Evolutionary conservation across 2,888 invertebrate genomes (phyloP).

Genomic region (Stratiomys singularior): DNA sequence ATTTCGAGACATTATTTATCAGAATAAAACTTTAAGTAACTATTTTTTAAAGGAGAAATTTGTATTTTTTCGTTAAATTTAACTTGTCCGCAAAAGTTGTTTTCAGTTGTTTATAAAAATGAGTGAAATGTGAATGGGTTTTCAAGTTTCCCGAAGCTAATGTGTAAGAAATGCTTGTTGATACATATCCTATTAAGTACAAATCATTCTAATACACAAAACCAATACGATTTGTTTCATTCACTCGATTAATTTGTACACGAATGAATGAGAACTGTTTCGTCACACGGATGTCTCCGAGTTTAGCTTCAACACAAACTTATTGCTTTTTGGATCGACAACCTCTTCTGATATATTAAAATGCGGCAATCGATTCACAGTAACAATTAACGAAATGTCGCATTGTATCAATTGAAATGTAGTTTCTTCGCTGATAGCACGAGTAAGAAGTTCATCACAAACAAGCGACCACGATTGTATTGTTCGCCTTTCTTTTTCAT

Average conservation of each 20-base stretch:
- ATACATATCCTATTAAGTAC: no score
- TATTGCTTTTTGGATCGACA: conserved; percentile 94
- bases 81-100: no score
- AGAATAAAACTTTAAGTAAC: no score
- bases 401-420: conserved; percentile 93
- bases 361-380: conserved; percentile 87
- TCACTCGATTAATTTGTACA: conserved; percentile 28
- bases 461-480: conserved; percentile 97
- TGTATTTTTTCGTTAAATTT: no score
- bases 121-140: no score
- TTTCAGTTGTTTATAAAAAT: no score
- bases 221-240: not conserved
- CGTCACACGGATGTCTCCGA: conserved; percentile 97
- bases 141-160: no score
- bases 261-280: conserved; percentile 26
- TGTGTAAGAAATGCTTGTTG: no score
- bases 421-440: conserved; percentile 83
- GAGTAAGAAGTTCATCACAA: conserved; percentile 89
- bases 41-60: no score
- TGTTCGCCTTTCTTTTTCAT: conserved; percentile 81
- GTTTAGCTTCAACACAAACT: conserved; percentile 92
- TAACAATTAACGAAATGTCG: conserved; percentile 90
- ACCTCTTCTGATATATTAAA: conserved; percentile 96
- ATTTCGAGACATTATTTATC: no score
- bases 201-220: no score